Conservation (phyloP, 2,113 vertebrate genomes). For the Vombatus ursinus region DNA sequence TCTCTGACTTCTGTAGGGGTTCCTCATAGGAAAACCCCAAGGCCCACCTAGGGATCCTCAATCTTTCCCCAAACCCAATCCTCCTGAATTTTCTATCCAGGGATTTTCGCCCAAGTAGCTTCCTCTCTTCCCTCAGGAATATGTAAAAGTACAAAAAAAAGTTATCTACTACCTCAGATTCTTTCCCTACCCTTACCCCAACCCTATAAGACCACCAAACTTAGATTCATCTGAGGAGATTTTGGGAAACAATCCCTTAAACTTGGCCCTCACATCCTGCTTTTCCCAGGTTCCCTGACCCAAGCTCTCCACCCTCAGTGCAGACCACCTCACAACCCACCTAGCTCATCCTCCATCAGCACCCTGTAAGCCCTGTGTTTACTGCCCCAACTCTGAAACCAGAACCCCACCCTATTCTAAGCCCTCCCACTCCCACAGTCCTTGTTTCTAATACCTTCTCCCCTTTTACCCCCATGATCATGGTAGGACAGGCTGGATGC, state of each 20-base stretch:
- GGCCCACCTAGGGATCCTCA: neutral
- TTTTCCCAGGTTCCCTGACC: neutral
- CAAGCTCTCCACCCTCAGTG: neutral
- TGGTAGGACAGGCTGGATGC: neutral
- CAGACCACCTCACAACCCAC: neutral
- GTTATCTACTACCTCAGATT: neutral
- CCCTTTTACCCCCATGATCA: neutral
- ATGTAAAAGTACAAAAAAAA: neutral
- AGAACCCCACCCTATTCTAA: conserved; percentile 5
- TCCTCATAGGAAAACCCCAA: conserved; percentile 1
- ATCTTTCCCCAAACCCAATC: neutral
- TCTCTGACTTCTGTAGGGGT: neutral
- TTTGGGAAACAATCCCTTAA: neutral
- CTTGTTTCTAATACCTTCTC: neutral
- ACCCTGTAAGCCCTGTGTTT: neutral
- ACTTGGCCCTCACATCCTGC: neutral
- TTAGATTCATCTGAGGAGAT: conserved; percentile 41
- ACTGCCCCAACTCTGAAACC: neutral
- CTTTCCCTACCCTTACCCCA: neutral
- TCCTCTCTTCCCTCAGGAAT: neutral
- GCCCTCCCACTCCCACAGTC: neutral
- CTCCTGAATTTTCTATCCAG: conserved; percentile 16
- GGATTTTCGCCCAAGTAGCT: neutral
- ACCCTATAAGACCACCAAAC: neutral
- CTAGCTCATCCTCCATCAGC: neutral